Base-by-base conservation (phyloP, 2,797 vertebrate genomes). In the Pelobates cultripes region DNA sequence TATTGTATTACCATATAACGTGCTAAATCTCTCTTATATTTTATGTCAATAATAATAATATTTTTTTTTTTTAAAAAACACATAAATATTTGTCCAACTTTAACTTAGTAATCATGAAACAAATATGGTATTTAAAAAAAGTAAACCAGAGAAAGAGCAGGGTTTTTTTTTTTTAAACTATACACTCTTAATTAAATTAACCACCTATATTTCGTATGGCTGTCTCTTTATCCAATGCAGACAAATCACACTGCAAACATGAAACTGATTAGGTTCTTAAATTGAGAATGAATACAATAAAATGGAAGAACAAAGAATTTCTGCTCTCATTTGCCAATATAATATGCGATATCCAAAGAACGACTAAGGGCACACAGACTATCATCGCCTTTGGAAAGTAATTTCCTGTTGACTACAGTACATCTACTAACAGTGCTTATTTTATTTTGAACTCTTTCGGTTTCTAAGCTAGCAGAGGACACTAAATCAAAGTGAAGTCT, bases 401-500 rank as follows among this genome's bases (percentile, higher is more conserved):
- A 79, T 71, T 79, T 79, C 67, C 72, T 79, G 81, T 83, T 79
- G 81, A 79, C 71, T 75, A 70, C 47, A 10, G 47, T 51, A 5
- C 67, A 40, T 75, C 53, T 44, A 75, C 66, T 53, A 68, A 17
- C 67, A 55, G 41, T 66, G 45, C 67, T 44, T 75, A 75, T 79
- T 79, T 83, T 71, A 79, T 79, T 75, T 79, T 75, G 67, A 84
- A 79, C 77, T 84, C 82, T 66, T 75, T 42, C 42, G 69, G 73
- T 77, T 77, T 63, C 53, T 14, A 69, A 75, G 71, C 76, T 9
- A 75, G 66, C 42, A 57, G 81, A 83, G 68, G 77, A 75, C 77
- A 75, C 77, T 79, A 84, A 84, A 84, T 84, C 82, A 84, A 71
- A 84, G 64, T 79, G 82, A 79, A 75, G 77, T 66, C 77, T 66